Evolutionary conservation across 2,113 vertebrate genomes (phyloP).

Genomic region (Heptranchias perlo): DNA sequence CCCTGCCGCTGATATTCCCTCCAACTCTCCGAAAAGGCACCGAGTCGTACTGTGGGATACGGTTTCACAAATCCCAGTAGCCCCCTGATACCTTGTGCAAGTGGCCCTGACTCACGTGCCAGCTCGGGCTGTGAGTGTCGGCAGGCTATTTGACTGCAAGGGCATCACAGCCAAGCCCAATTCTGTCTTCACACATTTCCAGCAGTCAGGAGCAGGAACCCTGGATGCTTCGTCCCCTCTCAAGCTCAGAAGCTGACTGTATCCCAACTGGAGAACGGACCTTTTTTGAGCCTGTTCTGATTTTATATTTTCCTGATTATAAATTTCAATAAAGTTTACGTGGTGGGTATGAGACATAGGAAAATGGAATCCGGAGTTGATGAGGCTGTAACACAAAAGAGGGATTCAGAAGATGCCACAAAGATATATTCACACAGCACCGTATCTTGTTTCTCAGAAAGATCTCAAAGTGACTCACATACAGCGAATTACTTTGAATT

Average conservation of each 20-base stretch:
- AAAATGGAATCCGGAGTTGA: neutral
- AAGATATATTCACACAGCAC: neutral
- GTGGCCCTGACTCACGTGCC: neutral
- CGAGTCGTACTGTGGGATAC: neutral
- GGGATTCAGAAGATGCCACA: neutral
- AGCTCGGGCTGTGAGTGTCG: neutral
- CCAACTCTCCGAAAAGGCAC: neutral
- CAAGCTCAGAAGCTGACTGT: neutral
- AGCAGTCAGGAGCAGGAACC: neutral
- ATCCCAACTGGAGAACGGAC: too few relatives aligned
- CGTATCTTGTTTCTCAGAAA: neutral
- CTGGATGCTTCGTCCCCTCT: neutral
- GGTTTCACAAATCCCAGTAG: neutral
- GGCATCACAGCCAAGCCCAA: neutral
- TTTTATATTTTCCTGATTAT: neutral
- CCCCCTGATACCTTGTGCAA: neutral
- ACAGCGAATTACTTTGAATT: neutral
- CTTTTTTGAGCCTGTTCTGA: too few relatives aligned
- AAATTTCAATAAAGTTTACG: neutral
- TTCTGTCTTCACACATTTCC: neutral
- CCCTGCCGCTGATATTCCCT: neutral
- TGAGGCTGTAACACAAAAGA: neutral
- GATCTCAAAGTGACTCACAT: neutral
- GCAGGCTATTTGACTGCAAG: neutral
- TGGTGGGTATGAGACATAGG: neutral